Conservation (phyloP, 2,888 invertebrate genomes). For the Lottia gigantea region DNA sequence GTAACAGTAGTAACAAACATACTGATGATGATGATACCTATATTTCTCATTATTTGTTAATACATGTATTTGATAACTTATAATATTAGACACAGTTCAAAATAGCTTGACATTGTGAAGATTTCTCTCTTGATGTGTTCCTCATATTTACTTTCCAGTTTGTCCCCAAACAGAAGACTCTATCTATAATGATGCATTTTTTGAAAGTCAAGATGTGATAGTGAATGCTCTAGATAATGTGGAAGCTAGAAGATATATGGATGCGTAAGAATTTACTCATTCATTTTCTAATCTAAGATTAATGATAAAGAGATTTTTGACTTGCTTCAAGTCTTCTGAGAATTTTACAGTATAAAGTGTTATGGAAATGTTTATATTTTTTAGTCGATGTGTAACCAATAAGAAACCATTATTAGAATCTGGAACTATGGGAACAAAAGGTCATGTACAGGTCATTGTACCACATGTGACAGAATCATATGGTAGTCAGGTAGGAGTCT, state of each 20-base stretch:
- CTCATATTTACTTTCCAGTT: conserved; percentile 42
- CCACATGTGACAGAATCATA: conserved; percentile 69
- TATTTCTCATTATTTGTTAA: too few relatives aligned
- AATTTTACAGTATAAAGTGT: too few relatives aligned
- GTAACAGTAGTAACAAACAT: too few relatives aligned
- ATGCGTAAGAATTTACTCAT: conserved; percentile 61
- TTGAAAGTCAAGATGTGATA: conserved; percentile 56
- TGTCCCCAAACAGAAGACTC: conserved; percentile 63
- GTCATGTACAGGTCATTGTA: conserved; percentile 68
- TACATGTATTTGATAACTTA: too few relatives aligned
- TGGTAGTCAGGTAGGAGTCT: conserved; percentile 57
- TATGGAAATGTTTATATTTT: conserved; percentile 25
- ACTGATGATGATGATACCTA: too few relatives aligned
- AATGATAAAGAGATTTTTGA: too few relatives aligned
- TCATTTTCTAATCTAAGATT: too few relatives aligned
- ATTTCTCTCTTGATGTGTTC: too few relatives aligned
- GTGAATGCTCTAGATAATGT: conserved; percentile 69
- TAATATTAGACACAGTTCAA: too few relatives aligned
- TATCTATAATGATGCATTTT: conserved; percentile 64
- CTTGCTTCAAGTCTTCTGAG: too few relatives aligned
- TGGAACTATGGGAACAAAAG: conserved; percentile 69
- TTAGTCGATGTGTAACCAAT: conserved; percentile 67
- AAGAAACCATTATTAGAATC: conserved; percentile 67
- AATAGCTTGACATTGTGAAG: too few relatives aligned
- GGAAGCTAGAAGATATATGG: conserved; percentile 67